Conservation (phyloP, 2,797 vertebrate genomes). For the Uromys caudimaculatus region DNA sequence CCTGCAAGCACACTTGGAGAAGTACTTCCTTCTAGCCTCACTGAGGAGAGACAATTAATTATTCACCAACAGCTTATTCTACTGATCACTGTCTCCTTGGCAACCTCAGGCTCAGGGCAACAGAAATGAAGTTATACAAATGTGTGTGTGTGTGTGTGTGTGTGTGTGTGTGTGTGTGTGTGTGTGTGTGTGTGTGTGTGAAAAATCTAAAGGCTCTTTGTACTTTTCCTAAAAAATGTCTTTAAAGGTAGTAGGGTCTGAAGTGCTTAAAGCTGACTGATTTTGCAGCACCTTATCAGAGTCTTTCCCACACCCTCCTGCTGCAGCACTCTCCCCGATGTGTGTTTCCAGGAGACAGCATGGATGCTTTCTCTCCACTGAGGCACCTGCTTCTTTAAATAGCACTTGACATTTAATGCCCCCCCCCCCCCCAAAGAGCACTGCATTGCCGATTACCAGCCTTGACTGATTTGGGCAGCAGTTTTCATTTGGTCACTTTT, state of each 20-base stretch:
- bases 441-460: background rate
- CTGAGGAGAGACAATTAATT: constrained; percentile 66
- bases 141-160: background rate
- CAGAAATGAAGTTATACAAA: constrained; percentile 30
- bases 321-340: background rate
- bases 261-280: background rate
- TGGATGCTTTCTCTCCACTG: background rate
- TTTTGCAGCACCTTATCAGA: background rate
- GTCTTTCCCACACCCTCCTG: background rate
- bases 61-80: constrained; percentile 71
- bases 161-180: background rate
- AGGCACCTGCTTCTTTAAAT: constrained; percentile 45
- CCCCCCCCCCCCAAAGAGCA: background rate
- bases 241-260: constrained; percentile 12
- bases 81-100: constrained; percentile 72
- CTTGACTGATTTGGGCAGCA: background rate
- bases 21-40: constrained; percentile 33
- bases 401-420: background rate
- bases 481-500: background rate
- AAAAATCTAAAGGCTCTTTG: background rate
- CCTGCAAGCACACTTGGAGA: background rate
- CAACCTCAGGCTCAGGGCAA: constrained; percentile 60
- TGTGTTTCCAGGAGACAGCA: constrained; percentile 46
- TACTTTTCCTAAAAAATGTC: background rate
- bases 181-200: background rate